phyloP scores from a whole-genome alignment of 2,797 vertebrate species.

The Chromobotia macracanthus region DNA sequence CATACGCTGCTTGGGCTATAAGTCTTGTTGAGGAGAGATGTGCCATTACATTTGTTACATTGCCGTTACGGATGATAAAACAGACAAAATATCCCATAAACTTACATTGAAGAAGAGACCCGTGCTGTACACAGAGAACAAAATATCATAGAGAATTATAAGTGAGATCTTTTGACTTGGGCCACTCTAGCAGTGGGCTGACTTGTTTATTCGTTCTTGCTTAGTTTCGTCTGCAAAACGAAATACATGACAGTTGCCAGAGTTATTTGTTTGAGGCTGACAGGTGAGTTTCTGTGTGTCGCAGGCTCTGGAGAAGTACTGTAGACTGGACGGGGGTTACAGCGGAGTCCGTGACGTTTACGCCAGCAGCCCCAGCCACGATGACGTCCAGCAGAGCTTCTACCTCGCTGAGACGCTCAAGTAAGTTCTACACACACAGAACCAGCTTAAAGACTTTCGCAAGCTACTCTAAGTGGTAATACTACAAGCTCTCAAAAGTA shows the following conservation, averaged over 20 bases:
- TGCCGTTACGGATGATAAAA: background rate
- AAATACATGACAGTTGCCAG: background rate
- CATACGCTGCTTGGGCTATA: background rate
- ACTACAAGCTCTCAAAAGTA: background rate
- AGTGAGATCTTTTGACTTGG: too few relatives aligned
- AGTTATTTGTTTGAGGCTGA: conserved; percentile 7
- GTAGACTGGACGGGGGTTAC: conserved; percentile 91
- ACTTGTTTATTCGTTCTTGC: background rate
- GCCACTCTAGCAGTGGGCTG: too few relatives aligned
- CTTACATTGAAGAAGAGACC: background rate
- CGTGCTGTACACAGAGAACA: background rate
- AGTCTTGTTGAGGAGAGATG: background rate
- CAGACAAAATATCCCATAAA: background rate
- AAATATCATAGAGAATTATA: background rate
- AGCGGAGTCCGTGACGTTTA: conserved; percentile 94
- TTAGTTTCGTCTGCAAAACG: background rate
- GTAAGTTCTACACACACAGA: conserved; percentile 75
- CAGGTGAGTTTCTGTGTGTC: conserved; percentile 35
- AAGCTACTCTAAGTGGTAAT: background rate
- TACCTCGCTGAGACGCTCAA: conserved; percentile 97
- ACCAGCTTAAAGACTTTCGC: background rate
- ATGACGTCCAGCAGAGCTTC: conserved; percentile 98
- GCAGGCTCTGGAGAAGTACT: conserved; percentile 93
- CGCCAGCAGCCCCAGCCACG: conserved; percentile 79
- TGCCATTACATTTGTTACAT: background rate